Percentiles rank a stretch among this genome's conserved stretches.
Evolutionary conservation across 1,140 invertebrate species (phyloP).

Genomic region (Metaphire vulgaris): DNA sequence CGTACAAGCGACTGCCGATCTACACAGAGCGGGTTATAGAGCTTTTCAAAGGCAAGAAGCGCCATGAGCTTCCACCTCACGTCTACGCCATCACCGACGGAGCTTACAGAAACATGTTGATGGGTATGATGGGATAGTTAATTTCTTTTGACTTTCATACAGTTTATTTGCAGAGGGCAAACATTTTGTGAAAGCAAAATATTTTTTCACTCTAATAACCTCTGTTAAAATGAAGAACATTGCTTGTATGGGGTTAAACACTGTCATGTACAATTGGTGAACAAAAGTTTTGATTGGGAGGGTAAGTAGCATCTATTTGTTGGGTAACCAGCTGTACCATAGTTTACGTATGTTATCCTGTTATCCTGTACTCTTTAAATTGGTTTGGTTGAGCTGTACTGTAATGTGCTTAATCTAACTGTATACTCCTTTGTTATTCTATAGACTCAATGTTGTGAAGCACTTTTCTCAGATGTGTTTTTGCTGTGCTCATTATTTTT

Average conservation of each 20-base stretch:
- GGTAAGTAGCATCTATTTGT: not conserved
- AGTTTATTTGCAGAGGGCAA: not conserved
- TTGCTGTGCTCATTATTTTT: too few relatives aligned
- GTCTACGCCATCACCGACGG: slow-evolving; percentile 99
- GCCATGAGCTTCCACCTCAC: slow-evolving; percentile 97
- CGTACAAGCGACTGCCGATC: slow-evolving; percentile 96
- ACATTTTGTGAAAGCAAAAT: not conserved
- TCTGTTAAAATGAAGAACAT: too few relatives aligned
- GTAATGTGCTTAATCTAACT: too few relatives aligned
- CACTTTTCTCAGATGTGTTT: too few relatives aligned
- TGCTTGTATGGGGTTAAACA: not conserved
- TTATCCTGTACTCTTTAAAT: too few relatives aligned
- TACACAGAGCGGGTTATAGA: slow-evolving; percentile 99
- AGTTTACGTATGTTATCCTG: too few relatives aligned
- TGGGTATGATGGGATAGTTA: slow-evolving; percentile 72
- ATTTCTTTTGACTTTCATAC: slow-evolving; percentile 1
- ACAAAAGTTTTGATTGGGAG: not conserved
- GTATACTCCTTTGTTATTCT: too few relatives aligned
- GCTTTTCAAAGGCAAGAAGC: slow-evolving; percentile 97
- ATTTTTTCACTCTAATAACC: too few relatives aligned
- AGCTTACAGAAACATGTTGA: slow-evolving; percentile 94
- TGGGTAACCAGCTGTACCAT: too few relatives aligned
- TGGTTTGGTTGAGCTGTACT: too few relatives aligned
- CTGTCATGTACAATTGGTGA: not conserved
- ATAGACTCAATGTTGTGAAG: too few relatives aligned